Conservation (phyloP, 2,113 vertebrate species). For the Apteryx mantelli region DNA sequence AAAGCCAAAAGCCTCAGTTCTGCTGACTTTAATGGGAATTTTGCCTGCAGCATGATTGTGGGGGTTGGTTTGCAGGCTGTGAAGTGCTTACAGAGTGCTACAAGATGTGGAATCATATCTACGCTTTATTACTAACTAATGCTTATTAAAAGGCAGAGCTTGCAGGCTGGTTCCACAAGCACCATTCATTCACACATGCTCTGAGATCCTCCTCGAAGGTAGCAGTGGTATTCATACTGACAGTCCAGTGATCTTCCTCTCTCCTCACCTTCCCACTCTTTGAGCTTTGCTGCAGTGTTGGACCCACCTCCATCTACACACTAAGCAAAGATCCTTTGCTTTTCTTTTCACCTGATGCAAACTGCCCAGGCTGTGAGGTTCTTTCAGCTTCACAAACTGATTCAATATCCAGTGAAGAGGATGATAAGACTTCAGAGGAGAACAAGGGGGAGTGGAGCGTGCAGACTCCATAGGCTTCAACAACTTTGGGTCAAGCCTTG, state of each 20-base stretch:
- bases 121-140: background rate
- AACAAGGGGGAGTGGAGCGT: background rate
- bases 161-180: background rate
- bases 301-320: too few species aligned
- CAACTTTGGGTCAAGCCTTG: background rate
- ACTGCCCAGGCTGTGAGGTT: background rate
- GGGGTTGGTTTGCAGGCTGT: background rate
- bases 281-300: fast-evolving
- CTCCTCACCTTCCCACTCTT: background rate
- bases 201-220: background rate
- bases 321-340: background rate
- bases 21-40: background rate
- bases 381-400: background rate
- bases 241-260: background rate
- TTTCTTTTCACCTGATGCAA: background rate
- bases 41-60: background rate
- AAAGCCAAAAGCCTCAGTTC: background rate
- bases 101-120: fast-evolving
- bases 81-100: background rate
- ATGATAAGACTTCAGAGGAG: background rate
- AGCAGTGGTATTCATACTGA: background rate
- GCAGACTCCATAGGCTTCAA: background rate
- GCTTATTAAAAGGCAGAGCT: background rate
- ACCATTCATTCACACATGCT: fast-evolving
- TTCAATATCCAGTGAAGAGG: background rate